phyloP scores from a whole-genome alignment of 92 coral and sea anemone genomes.

The Hydrozoanthus gracilis region DNA sequence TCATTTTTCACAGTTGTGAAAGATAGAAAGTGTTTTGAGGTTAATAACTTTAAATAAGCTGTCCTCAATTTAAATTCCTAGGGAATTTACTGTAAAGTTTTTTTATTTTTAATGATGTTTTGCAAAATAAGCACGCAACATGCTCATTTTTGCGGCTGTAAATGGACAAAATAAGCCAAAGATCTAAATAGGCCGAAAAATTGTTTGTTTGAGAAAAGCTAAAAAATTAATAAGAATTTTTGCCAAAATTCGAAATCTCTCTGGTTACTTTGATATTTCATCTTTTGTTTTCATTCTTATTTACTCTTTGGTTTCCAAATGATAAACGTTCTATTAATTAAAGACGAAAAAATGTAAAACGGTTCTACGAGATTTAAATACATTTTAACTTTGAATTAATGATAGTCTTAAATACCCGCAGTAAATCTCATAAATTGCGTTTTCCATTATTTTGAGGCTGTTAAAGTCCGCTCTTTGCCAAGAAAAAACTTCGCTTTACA shows the following conservation, averaged over 20 bases:
- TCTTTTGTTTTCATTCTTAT: neutral
- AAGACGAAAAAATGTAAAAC: conserved; percentile 6
- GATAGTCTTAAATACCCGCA: too few relatives aligned
- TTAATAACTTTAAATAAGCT: neutral
- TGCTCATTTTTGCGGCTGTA: neutral
- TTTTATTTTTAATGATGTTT: neutral
- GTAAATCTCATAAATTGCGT: too few relatives aligned
- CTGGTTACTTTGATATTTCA: neutral
- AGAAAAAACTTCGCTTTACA: too few relatives aligned
- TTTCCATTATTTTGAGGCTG: too few relatives aligned
- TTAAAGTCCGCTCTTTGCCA: too few relatives aligned
- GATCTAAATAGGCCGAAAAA: conserved; percentile 10
- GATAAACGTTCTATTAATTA: neutral
- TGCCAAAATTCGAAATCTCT: conserved; percentile 10
- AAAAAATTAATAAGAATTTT: conserved; percentile 22
- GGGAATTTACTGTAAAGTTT: conserved; percentile 8
- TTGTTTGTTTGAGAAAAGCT: neutral
- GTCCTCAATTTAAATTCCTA: conserved; percentile 28
- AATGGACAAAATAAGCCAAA: neutral
- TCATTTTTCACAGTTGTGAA: neutral
- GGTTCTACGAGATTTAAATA: neutral
- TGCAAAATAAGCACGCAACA: neutral
- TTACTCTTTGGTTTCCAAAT: neutral
- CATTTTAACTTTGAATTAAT: too few relatives aligned
- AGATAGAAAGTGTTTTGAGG: conserved; percentile 7